Evolutionary conservation across 2,888 invertebrate genomes (phyloP).

Genomic region (Steinernema hermaphroditum): DNA sequence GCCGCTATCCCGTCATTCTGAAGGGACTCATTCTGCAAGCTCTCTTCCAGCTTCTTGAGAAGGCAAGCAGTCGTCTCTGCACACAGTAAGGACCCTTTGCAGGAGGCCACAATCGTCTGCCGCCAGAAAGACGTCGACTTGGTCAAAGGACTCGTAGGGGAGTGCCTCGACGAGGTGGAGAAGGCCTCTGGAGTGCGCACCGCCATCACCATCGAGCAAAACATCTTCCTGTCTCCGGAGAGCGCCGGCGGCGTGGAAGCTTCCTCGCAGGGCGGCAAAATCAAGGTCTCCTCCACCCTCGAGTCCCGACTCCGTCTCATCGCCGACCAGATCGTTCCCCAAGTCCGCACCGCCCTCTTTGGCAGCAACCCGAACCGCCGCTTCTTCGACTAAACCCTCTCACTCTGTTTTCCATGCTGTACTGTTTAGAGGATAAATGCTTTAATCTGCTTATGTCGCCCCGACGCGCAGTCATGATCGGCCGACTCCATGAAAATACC

Average conservation of each 20-base stretch:
- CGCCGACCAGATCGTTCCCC: slow-evolving; percentile 4
- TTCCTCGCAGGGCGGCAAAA: neutral
- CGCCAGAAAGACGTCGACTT: neutral
- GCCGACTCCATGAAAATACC: neutral
- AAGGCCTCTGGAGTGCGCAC: neutral
- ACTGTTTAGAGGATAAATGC: neutral
- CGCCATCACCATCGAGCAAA: neutral
- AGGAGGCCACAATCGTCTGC: slow-evolving; percentile 7
- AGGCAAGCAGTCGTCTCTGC: neutral
- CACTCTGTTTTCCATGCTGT: neutral
- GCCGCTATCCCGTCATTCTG: neutral
- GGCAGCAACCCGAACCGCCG: slow-evolving; percentile 13
- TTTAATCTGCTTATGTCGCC: slow-evolving; percentile 2
- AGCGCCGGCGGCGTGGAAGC: slow-evolving; percentile 5
- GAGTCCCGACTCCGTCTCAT: neutral
- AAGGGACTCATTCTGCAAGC: slow-evolving; percentile 12
- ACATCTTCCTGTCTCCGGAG: neutral
- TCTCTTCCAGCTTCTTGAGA: neutral
- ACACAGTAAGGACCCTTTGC: neutral
- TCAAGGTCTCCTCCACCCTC: neutral
- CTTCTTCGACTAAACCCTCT: neutral
- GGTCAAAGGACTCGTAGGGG: neutral
- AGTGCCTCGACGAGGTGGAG: slow-evolving; percentile 1
- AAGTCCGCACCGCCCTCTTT: slow-evolving; percentile 6
- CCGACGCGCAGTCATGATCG: neutral